These are phyloP conservation scores for Phocides pigmalion DNA, from an alignment of 1,140 invertebrate genomes.

Conservation along the genomic window DNA sequence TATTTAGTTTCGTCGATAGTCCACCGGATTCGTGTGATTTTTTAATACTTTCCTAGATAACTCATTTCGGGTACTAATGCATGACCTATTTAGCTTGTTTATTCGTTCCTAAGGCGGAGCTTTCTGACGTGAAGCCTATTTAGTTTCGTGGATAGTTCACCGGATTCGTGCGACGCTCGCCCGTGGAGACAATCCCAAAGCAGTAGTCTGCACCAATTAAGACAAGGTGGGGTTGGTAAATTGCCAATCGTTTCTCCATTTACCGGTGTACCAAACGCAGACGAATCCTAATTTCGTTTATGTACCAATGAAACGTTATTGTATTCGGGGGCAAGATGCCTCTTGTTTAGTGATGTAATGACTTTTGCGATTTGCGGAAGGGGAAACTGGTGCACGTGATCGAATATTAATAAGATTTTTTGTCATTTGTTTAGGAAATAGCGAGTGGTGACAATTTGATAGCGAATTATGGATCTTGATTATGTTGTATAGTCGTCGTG, in stretches of 20 bases:
- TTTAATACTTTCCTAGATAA: too few relatives aligned
- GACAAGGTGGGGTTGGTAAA: conserved; percentile 76
- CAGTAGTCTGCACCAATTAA: conserved; percentile 78
- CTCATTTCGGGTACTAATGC: too few relatives aligned
- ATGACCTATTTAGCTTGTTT: too few relatives aligned
- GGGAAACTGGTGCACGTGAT: conserved; percentile 15
- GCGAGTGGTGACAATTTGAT: neutral
- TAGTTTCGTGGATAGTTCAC: conserved; percentile 2
- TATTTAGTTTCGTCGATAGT: too few relatives aligned
- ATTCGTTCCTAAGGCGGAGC: too few relatives aligned
- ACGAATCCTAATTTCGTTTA: conserved; percentile 71
- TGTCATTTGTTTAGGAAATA: neutral
- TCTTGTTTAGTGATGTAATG: conserved; percentile 29
- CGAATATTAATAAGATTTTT: conserved; percentile 36
- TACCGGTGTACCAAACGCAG: conserved; percentile 69
- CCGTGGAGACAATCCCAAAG: conserved; percentile 41
- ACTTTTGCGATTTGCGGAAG: conserved; percentile 35
- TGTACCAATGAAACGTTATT: conserved; percentile 50
- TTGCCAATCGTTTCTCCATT: conserved; percentile 80
- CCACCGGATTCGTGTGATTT: neutral
- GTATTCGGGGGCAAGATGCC: conserved; percentile 27
- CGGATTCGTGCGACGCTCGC: neutral
- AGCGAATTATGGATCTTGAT: too few relatives aligned
- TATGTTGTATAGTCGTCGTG: too few relatives aligned
- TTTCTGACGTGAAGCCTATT: too few relatives aligned